These are phyloP conservation scores for Amphipoea oculea DNA, from an alignment of 2,888 invertebrate genomes.

Conservation along the genomic window DNA sequence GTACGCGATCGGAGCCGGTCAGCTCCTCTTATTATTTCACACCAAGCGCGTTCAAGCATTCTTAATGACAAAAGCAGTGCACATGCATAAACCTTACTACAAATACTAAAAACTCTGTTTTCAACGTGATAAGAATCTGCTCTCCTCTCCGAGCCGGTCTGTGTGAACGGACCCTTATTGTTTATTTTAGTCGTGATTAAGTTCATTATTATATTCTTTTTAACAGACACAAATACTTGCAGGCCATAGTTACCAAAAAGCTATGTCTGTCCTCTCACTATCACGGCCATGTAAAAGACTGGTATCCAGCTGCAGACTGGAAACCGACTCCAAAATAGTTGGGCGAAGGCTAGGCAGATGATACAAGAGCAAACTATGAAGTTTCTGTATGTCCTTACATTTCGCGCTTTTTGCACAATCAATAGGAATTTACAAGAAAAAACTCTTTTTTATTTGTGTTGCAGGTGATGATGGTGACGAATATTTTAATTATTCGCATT, in stretches of 20 bases:
- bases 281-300: conserved; percentile 66
- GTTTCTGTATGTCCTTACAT: not conserved
- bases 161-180: no score
- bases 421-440: not conserved
- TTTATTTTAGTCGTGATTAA: not conserved
- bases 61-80: no score
- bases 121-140: no score
- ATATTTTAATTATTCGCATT: conserved; percentile 64
- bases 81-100: no score
- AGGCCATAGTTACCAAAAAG: conserved; percentile 83
- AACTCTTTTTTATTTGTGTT: conserved; percentile 17
- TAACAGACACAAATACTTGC: conserved; percentile 72
- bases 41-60: no score
- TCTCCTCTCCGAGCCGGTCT: no score
- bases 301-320: not conserved
- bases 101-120: no score
- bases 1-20: no score
- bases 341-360: not conserved
- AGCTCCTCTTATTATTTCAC: no score
- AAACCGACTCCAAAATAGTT: no score
- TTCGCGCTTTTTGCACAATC: not conserved
- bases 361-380: conserved; percentile 6
- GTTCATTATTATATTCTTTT: conserved; percentile 64
- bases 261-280: conserved; percentile 73
- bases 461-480: conserved; percentile 39